Percentiles rank a stretch among this genome's conserved stretches.
Conservation (phyloP, 2,888 invertebrate genomes). For the Abrostola tripartita region DNA sequence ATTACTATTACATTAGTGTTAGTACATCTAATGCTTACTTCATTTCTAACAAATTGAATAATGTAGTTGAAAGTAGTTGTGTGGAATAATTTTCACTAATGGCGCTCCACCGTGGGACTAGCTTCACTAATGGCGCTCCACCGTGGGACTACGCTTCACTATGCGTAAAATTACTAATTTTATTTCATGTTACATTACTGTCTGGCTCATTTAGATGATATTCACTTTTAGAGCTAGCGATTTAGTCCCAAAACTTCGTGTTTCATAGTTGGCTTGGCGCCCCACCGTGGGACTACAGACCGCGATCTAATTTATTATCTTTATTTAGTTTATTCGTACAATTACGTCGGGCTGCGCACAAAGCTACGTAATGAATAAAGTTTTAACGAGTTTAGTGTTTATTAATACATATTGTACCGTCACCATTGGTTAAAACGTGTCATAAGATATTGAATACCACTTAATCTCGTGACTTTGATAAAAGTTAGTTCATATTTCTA, state of each 20-base stretch:
- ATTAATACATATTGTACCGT: conserved; percentile 38
- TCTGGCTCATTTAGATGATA: conserved; percentile 17
- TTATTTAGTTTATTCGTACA: conserved; percentile 49
- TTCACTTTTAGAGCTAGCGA: conserved; percentile 19
- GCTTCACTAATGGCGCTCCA: conserved; percentile 25
- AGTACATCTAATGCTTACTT: no score
- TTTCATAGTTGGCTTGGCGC: conserved; percentile 35
- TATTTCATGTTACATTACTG: conserved; percentile 12
- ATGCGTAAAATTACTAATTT: background rate
- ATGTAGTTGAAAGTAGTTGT: background rate
- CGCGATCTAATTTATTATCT: conserved; percentile 38
- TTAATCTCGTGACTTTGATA: conserved; percentile 14
- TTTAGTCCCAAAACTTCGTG: conserved; percentile 31
- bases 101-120: conserved; percentile 20
- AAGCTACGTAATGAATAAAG: conserved; percentile 53
- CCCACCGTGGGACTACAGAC: conserved; percentile 37
- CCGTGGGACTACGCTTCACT: background rate
- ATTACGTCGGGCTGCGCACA: conserved; percentile 33
- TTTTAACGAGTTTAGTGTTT: conserved; percentile 50
- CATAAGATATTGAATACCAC: conserved; percentile 28
- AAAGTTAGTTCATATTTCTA: background rate
- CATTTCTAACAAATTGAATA: background rate
- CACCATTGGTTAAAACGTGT: conserved; percentile 16
- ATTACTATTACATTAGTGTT: no score
- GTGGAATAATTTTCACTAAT: background rate